Conservation (phyloP, 37 sponge, comb jelly and placozoan species). For the Crambe crambe region DNA sequence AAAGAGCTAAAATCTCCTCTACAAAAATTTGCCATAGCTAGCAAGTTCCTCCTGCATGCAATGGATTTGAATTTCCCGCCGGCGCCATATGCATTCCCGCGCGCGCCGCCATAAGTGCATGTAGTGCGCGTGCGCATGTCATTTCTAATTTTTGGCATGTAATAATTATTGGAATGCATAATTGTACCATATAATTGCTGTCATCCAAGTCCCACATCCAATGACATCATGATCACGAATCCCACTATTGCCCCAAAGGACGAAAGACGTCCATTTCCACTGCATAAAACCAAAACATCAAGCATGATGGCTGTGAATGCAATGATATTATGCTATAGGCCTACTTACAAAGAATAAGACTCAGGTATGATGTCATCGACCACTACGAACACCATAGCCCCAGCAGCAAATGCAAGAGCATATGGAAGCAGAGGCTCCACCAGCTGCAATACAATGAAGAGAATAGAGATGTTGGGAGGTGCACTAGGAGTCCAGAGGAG, state of each 20-base stretch:
- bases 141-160: too few species aligned
- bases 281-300: constrained; percentile 6
- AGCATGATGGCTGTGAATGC: too few species aligned
- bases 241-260: constrained; percentile 78
- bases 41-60: background rate
- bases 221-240: constrained; percentile 97
- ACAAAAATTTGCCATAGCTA: background rate
- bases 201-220: constrained; percentile 94
- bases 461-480: too few species aligned
- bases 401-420: constrained; percentile 97
- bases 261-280: constrained; percentile 89
- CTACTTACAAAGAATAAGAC: constrained; percentile 58
- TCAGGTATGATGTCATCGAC: constrained; percentile 95
- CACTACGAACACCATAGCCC: constrained; percentile 98
- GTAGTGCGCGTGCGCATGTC: too few species aligned
- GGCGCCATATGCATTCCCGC: background rate
- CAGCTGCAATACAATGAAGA: constrained; percentile 37
- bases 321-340: too few species aligned
- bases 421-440: constrained; percentile 90
- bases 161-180: too few species aligned
- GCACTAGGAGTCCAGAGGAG: too few species aligned
- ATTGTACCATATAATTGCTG: too few species aligned
- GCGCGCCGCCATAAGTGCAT: too few species aligned
- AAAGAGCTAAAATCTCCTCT: background rate
- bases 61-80: background rate